Conservation (phyloP, 2,113 vertebrate genomes). For the Petroica traversi region DNA sequence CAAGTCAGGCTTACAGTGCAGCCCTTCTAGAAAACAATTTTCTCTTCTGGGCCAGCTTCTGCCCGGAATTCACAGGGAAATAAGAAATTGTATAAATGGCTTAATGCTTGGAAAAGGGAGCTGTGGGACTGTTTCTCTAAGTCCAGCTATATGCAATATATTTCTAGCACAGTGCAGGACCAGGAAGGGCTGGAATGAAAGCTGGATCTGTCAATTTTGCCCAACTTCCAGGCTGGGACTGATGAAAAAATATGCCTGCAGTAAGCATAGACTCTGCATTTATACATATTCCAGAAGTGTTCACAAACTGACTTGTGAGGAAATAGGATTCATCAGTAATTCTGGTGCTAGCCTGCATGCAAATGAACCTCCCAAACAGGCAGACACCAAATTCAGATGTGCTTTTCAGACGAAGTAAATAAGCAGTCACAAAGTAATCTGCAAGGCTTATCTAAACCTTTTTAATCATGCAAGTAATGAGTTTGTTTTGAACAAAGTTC, state of each 20-base stretch:
- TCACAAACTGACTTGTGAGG: not conserved
- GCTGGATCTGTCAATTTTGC: not conserved
- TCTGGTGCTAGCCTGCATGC: conserved; percentile 16
- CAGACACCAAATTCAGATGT: not conserved
- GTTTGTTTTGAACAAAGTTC: not conserved
- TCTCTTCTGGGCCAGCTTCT: not conserved
- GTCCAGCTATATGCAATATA: not conserved
- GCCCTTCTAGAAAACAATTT: not conserved
- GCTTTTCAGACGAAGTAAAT: conserved; percentile 2
- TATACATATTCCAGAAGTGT: not conserved
- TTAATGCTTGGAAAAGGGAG: not conserved
- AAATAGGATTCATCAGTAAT: conserved; percentile 8
- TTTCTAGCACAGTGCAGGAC: not conserved
- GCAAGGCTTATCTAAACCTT: conserved; percentile 16
- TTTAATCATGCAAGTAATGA: not conserved
- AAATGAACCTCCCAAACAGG: conserved; percentile 1
- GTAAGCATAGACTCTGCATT: not conserved
- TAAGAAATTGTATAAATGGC: not conserved
- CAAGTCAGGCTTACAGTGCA: not conserved
- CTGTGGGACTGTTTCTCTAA: not conserved
- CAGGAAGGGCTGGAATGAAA: not conserved
- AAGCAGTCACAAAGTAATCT: not conserved
- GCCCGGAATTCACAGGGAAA: not conserved
- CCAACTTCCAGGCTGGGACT: not conserved
- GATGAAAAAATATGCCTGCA: not conserved